Percentiles rank a stretch among this genome's conserved stretches.
phyloP scores from a whole-genome alignment of 2,113 vertebrate genomes.

The Percina caprodes region DNA sequence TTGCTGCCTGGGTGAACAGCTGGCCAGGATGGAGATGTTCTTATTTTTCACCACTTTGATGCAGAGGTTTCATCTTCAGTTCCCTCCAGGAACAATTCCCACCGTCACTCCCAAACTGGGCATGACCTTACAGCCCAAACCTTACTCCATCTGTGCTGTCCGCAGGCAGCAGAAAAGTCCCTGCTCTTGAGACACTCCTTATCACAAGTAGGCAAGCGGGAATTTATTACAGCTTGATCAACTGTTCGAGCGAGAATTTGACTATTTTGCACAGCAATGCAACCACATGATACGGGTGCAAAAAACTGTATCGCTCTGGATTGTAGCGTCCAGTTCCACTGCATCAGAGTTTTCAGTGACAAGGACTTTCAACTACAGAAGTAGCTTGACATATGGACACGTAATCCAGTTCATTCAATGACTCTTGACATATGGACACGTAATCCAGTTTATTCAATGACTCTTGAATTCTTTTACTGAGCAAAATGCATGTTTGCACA shows the following conservation, averaged over 20 bases:
- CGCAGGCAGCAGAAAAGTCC: constrained; percentile 81
- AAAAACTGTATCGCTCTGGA: constrained; percentile 19
- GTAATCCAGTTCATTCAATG: too few species aligned
- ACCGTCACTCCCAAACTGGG: constrained; percentile 92
- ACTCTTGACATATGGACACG: too few species aligned
- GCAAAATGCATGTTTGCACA: constrained; percentile 76
- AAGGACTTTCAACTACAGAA: constrained; percentile 16
- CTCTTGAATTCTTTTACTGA: constrained; percentile 43
- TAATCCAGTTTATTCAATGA: constrained; percentile 39
- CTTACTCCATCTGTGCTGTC: constrained; percentile 90
- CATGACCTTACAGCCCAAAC: constrained; percentile 96
- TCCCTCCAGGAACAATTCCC: constrained; percentile 88
- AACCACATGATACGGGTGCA: constrained; percentile 7
- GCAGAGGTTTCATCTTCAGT: constrained; percentile 92
- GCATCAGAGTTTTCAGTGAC: constrained; percentile 28
- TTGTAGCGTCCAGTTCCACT: constrained; percentile 1
- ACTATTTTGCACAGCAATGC: constrained; percentile 53
- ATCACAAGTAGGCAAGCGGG: constrained; percentile 41
- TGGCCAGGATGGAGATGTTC: constrained; percentile 98
- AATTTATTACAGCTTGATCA: constrained; percentile 28
- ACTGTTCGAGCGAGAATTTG: constrained; percentile 11
- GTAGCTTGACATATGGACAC: too few species aligned
- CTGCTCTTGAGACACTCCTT: constrained; percentile 54
- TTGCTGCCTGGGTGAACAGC: constrained; percentile 94
- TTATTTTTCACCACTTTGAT: constrained; percentile 94